Base-by-base conservation (phyloP, 2,113 vertebrate genomes). In the Oostethus manadensis region DNA sequence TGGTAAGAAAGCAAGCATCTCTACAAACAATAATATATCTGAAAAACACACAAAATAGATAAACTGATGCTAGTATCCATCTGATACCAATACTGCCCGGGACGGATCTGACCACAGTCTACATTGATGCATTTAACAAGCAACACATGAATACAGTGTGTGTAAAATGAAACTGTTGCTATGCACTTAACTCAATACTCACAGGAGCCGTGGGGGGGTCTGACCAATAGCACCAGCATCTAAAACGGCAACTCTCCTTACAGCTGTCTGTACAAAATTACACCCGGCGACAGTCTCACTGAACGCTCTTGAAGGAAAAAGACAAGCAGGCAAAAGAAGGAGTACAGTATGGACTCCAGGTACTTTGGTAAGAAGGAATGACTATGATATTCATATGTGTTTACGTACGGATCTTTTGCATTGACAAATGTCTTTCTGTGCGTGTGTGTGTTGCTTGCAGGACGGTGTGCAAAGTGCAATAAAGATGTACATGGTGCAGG, bases 181-280 rank as follows among this genome's bases (percentile, higher is more conserved):
- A 23, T 63, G 58, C 57, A 14, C 38, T 59, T 43, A 16, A 21
- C 51, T 48, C 18, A 58, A 47, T 15, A 20, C 44, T 1, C 1
- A 2, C 51, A 60, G 67, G 71, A 72, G 74, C 46, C 59, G 23
- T 40, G 35, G 38, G 38, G 29, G 29, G 29, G 29, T 3, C 1
- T 4, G 7, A 2, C 5, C 1, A 8, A 64, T 23, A 26, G 56
- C 35, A 66, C 51, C 69, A 51, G 70, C 64, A 78, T 73, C 68
- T 8, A 22, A 44, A 46, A 66, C 0, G 61, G 54, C 68, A 70
- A 73, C 71, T 84, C 79, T 13, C 14, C 76, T 80, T 78, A 66
- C 85, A 87, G 77, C 82, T 85, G 80, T 82, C 75, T 73, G 76
- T 64, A 1, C 29, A 83, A 66, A 84, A 79, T 82, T 79, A 84